These are phyloP conservation scores for Calliopum simillimum DNA, from an alignment of 2,888 invertebrate genomes.

Conservation along the genomic window DNA sequence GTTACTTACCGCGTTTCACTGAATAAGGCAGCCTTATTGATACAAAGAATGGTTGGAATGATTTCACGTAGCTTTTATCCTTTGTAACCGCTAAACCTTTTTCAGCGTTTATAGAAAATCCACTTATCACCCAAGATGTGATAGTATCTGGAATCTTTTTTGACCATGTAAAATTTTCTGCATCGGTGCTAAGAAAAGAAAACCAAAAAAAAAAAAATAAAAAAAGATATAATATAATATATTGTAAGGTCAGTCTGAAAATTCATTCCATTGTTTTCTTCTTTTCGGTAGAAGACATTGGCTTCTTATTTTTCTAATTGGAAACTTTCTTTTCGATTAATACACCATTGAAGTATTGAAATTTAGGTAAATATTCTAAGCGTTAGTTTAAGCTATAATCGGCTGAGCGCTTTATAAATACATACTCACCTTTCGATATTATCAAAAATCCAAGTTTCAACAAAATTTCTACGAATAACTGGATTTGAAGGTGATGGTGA, in stretches of 20 bases:
- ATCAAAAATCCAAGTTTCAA: constrained; percentile 77
- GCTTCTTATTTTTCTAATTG: too few relatives aligned
- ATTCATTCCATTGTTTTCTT: too few relatives aligned
- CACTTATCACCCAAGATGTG: constrained; percentile 85
- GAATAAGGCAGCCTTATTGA: constrained; percentile 88
- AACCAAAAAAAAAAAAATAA: too few relatives aligned
- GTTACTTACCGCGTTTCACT: constrained; percentile 76
- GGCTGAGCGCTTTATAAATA: too few relatives aligned
- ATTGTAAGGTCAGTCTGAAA: too few relatives aligned
- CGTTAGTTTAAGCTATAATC: too few relatives aligned
- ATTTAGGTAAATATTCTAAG: too few relatives aligned
- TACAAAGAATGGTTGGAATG: constrained; percentile 86
- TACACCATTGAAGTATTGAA: too few relatives aligned
- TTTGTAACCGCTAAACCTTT: constrained; percentile 82
- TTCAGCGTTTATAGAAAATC: constrained; percentile 80
- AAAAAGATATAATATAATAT: not conserved
- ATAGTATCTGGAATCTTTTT: constrained; percentile 81
- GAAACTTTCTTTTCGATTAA: too few relatives aligned
- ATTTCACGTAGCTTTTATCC: constrained; percentile 74
- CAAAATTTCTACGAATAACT: constrained; percentile 72
- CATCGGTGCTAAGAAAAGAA: constrained; percentile 44
- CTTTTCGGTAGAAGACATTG: too few relatives aligned
- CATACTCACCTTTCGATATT: constrained; percentile 61
- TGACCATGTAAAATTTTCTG: constrained; percentile 54
- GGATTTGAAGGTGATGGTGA: not conserved